Base-by-base conservation (phyloP, 2,888 invertebrate genomes). In the Eristalinus aeneus region DNA sequence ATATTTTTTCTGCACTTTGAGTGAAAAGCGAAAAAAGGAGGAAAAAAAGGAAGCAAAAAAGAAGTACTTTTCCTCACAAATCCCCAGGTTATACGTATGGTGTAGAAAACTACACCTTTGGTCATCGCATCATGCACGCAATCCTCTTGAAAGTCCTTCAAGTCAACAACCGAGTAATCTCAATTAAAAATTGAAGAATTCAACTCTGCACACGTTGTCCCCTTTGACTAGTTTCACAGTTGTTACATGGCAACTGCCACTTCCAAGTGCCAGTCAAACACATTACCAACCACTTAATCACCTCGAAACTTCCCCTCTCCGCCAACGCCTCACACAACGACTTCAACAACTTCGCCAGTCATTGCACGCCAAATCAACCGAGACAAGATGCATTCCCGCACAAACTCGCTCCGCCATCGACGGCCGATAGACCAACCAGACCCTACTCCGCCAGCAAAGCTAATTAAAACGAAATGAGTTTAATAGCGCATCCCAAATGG, bases 401-500 rank as follows among this genome's bases (percentile, higher is more conserved):
- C 27, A 32, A 54, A 63, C 61, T 34, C 22, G 27, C 5, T 9
- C 23, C 56, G 56, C 56, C 56, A 46, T 46, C 46, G 8, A 16
- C 5, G 16, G 46, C 46, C 16, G 8, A 46, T 46, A 46, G 46
- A 46, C 46, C 2, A 22, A 9, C 12, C 54, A 22, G 56, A 56
- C 23, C 56, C 56, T 77, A 67, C 79, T 71, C 75, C 75, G 54
- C 67, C 46, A 53, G 80, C 63, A 67, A 71, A 56, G 56, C 22
- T 84, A 84, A 84, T 84, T 84, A 84, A 84, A 80, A 80, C 64
- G 80, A 84, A 84, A 84, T 80, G 80, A 80, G 84, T 84, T 84
- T 84, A 84, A 84, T 84, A 80, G 79, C 84, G 84, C 84, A 61
- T 79, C 79, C 34, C 79, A 84, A 84, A 84, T 80, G 80, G 75